These are phyloP conservation scores for Penelope pileata DNA, from an alignment of 2,113 vertebrate genomes.

Conservation along the genomic window DNA sequence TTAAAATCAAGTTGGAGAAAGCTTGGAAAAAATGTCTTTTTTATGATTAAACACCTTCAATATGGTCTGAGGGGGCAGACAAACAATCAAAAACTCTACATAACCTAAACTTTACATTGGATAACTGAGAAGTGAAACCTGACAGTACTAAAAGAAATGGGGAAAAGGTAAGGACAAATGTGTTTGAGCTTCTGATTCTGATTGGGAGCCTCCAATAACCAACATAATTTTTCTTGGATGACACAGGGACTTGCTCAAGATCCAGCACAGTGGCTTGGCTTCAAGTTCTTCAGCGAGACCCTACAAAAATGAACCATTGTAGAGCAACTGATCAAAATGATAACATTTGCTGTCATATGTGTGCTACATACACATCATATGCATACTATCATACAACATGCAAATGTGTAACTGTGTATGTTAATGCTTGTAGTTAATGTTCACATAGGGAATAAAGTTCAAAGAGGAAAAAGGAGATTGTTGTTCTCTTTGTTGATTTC, in stretches of 20 bases:
- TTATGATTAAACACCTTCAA: neutral
- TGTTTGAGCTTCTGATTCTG: neutral
- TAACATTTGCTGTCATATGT: neutral
- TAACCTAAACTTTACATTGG: neutral
- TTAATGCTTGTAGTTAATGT: neutral
- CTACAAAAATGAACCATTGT: neutral
- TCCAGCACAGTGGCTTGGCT: neutral
- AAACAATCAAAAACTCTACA: neutral
- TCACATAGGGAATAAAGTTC: neutral
- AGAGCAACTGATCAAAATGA: neutral
- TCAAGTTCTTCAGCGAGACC: neutral
- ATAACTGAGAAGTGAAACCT: neutral
- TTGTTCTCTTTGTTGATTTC: neutral
- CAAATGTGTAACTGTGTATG: neutral
- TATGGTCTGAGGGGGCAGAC: neutral
- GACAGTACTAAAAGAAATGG: neutral
- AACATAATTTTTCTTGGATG: neutral
- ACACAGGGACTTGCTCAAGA: neutral
- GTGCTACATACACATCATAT: neutral
- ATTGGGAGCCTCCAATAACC: neutral
- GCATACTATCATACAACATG: neutral
- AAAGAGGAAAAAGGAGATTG: neutral
- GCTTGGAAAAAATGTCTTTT: neutral
- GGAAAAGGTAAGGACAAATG: neutral
- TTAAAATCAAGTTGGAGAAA: neutral